Percentiles rank a stretch among this genome's conserved stretches.
These are phyloP conservation scores for Drosophila greeni DNA, from an alignment of 2,888 invertebrate genomes.

Conservation along the genomic window DNA sequence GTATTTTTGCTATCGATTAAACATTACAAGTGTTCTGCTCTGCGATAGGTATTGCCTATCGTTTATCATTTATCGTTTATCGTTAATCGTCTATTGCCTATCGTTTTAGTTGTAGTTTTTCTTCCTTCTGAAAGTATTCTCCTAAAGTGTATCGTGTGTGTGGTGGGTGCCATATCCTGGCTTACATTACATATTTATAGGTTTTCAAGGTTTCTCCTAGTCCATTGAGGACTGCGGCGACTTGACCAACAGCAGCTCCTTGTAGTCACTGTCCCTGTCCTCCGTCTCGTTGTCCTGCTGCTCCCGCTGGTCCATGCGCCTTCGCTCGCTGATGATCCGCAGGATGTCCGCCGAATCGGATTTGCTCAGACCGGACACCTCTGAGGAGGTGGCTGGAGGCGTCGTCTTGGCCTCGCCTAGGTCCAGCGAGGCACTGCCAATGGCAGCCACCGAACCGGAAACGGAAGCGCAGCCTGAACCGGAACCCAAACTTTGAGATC, in stretches of 20 bases:
- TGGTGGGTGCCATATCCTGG: slow-evolving; percentile 1
- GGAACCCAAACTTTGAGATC: background rate
- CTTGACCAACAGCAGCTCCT: slow-evolving; percentile 77
- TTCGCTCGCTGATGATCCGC: slow-evolving; percentile 78
- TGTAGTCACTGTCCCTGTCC: slow-evolving; percentile 78
- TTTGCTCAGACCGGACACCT: slow-evolving; percentile 59
- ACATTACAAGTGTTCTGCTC: slow-evolving; percentile 27
- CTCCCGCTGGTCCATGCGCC: slow-evolving; percentile 78
- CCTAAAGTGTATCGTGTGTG: background rate
- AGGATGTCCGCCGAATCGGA: slow-evolving; percentile 78
- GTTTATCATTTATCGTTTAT: slow-evolving; percentile 32
- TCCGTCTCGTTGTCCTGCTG: slow-evolving; percentile 77
- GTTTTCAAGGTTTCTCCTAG: slow-evolving; percentile 25
- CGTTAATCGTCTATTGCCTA: slow-evolving; percentile 41
- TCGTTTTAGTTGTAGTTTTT: slow-evolving; percentile 33
- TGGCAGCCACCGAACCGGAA: slow-evolving; percentile 4
- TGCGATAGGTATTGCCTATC: slow-evolving; percentile 27
- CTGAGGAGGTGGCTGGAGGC: background rate
- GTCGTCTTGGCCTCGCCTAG: slow-evolving; percentile 8
- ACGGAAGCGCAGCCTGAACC: background rate
- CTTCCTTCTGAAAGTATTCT: slow-evolving; percentile 43
- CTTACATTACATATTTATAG: slow-evolving; percentile 10
- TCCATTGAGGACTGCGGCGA: slow-evolving; percentile 77
- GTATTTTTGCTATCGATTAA: slow-evolving; percentile 44
- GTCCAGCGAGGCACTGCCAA: slow-evolving; percentile 17